Evolutionary conservation across 2,888 invertebrate species (phyloP).

Genomic region (Tyria jacobaeae): DNA sequence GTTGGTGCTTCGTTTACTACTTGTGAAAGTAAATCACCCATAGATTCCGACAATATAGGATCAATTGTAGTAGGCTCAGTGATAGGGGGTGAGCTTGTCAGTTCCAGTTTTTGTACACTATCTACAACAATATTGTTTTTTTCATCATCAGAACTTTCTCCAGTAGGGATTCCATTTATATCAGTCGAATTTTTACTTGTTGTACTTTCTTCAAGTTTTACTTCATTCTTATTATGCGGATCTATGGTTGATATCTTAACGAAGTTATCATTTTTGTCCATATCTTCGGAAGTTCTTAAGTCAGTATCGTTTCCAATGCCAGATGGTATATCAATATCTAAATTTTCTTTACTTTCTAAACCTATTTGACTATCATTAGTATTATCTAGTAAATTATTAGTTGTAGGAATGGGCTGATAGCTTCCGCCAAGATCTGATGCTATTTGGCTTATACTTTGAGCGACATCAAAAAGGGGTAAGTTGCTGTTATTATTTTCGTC

Average conservation of each 20-base stretch:
- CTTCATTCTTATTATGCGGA: constrained; percentile 59
- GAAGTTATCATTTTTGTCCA: constrained; percentile 60
- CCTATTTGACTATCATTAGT: constrained; percentile 62
- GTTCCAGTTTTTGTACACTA: constrained; percentile 43
- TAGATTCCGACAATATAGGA: constrained; percentile 77
- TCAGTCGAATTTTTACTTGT: constrained; percentile 15
- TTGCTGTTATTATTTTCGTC: constrained; percentile 41
- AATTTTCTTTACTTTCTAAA: constrained; percentile 79
- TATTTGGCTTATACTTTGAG: constrained; percentile 83
- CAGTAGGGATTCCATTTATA: constrained; percentile 22
- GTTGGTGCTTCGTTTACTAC: constrained; percentile 71
- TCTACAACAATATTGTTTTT: constrained; percentile 39
- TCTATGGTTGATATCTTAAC: constrained; percentile 77
- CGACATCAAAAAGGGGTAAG: constrained; percentile 75
- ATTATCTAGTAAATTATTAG: constrained; percentile 68
- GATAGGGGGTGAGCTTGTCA: constrained; percentile 47
- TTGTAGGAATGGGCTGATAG: constrained; percentile 72
- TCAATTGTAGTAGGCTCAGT: constrained; percentile 68
- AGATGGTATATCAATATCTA: constrained; percentile 75
- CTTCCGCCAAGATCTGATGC: constrained; percentile 78
- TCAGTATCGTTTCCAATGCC: constrained; percentile 55
- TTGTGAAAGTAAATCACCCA: constrained; percentile 83
- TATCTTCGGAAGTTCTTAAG: constrained; percentile 35
- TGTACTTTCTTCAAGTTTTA: constrained; percentile 27
- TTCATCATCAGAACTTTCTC: constrained; percentile 17